Percentiles rank a stretch among this genome's conserved stretches.
Evolutionary conservation across 2,113 vertebrate species (phyloP).

Genomic region (Vimba vimba): DNA sequence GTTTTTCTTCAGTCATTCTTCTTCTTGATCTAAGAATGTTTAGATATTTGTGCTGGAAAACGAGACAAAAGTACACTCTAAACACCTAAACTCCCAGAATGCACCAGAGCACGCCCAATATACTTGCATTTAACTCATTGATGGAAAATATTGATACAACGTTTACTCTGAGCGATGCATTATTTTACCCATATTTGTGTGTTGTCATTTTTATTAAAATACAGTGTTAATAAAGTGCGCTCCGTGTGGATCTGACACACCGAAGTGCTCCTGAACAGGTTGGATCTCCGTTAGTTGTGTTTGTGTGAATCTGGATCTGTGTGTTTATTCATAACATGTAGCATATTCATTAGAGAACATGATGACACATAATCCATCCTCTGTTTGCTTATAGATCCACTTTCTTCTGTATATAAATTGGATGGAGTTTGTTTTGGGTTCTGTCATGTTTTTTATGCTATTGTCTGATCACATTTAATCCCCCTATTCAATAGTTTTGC

Average conservation of each 20-base stretch:
- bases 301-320: background rate
- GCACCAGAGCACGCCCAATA: background rate
- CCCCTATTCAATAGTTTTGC: background rate
- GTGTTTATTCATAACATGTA: slow-evolving; percentile 38
- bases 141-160: background rate
- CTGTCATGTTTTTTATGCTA: background rate
- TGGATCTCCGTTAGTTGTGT: background rate
- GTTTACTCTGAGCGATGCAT: background rate
- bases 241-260: background rate
- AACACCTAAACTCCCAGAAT: background rate
- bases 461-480: background rate
- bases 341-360: background rate
- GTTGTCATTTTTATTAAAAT: background rate
- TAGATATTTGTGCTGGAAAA: background rate
- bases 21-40: background rate
- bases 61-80: too few species aligned
- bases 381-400: background rate
- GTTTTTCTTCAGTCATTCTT: background rate
- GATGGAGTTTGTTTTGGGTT: background rate
- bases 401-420: slow-evolving; percentile 8
- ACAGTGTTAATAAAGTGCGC: background rate
- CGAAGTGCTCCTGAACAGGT: background rate
- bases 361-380: background rate
- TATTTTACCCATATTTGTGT: background rate
- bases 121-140: background rate